Base-by-base conservation (phyloP, 2,888 invertebrate species). In the Gordius sp. region DNA sequence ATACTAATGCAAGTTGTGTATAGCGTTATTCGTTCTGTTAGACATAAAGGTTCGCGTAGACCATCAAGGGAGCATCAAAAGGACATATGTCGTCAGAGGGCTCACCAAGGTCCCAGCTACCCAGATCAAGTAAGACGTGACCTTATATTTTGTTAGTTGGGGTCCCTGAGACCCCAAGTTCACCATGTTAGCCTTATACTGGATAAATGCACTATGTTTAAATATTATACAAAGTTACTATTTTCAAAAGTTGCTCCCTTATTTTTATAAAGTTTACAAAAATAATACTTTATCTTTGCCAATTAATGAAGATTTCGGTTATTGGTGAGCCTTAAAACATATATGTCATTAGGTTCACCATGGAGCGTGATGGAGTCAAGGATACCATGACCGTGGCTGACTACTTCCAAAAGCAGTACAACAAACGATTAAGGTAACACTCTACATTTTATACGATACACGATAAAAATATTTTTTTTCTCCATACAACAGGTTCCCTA, bases 401-500 rank as follows among this genome's bases (percentile, higher is more conserved):
- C 16, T 47, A 47, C 23, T 47, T 47, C 20, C 20, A 8, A 4
- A 47, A 47, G 8, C 47, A 47, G 4, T 47, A 47, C 23, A 4
- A 20, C 23, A 4, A 47, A n/a, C 13, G 20, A 47, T n/a, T 47
- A 4, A 47, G 20, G 47, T 47, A n/a, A n/a, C 8, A 18, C 20
- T 47, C 47, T 33, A n/a, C n/a, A n/a, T n/a, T n/a, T 13, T 13
- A 33, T 33, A 13, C n/a, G 8, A 8, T 33, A 33, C 8, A 8
- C 39, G n/a, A 33, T 33, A 33, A 33, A 33, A 8, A 8, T n/a
- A 47, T n/a, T 47, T n/a, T 47, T 47, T 23, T n/a, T 8, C 13
- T 47, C 13, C 23, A n/a, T 8, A 47, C 23, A 47, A 47, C 20
- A 47, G 33, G 23, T 59, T 52, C n/a, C 60, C 60, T 20, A 13